Percentiles rank a stretch among this genome's conserved stretches.
phyloP scores from a whole-genome alignment of 1,140 invertebrate species.

The Dinoponera quadriceps region DNA sequence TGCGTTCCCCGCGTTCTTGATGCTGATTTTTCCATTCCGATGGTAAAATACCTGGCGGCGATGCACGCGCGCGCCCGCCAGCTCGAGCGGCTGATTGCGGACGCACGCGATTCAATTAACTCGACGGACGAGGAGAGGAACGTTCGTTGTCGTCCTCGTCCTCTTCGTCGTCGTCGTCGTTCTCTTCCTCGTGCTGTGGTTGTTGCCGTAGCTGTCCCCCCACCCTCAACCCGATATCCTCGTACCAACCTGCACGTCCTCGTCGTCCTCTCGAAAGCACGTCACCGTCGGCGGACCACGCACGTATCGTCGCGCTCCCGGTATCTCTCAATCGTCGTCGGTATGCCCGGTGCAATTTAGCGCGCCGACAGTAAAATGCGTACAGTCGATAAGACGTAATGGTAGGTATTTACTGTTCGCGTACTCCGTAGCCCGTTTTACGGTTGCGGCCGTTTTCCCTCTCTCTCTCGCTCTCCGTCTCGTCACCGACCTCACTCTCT shows the following conservation, averaged over 20 bases:
- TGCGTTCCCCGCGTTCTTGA: constrained; percentile 15
- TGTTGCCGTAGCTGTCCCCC: too few relatives aligned
- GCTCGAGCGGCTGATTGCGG: constrained; percentile 31
- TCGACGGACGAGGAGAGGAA: constrained; percentile 44
- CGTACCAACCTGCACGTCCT: too few relatives aligned
- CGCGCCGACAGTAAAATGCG: constrained; percentile 48
- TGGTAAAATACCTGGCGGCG: constrained; percentile 50
- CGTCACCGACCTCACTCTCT: too few relatives aligned
- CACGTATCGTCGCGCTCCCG: constrained; percentile 7
- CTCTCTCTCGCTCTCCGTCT: not conserved
- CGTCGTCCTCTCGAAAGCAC: constrained; percentile 23
- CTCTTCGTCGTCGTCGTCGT: not conserved
- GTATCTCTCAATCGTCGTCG: constrained; percentile 50
- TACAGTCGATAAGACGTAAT: constrained; percentile 60
- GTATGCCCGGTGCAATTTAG: constrained; percentile 45
- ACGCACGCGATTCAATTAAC: constrained; percentile 59
- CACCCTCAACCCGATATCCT: too few relatives aligned
- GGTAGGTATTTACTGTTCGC: constrained; percentile 34
- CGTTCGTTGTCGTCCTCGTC: constrained; percentile 19
- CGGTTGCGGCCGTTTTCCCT: constrained; percentile 3
- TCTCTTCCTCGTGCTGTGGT: too few relatives aligned
- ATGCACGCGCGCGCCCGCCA: constrained; percentile 2
- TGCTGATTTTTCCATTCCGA: constrained; percentile 56
- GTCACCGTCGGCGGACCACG: constrained; percentile 21
- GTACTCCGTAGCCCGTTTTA: constrained; percentile 33